phyloP scores from a whole-genome alignment of 1,140 invertebrate genomes.

The Akabosia matsudoensis region DNA sequence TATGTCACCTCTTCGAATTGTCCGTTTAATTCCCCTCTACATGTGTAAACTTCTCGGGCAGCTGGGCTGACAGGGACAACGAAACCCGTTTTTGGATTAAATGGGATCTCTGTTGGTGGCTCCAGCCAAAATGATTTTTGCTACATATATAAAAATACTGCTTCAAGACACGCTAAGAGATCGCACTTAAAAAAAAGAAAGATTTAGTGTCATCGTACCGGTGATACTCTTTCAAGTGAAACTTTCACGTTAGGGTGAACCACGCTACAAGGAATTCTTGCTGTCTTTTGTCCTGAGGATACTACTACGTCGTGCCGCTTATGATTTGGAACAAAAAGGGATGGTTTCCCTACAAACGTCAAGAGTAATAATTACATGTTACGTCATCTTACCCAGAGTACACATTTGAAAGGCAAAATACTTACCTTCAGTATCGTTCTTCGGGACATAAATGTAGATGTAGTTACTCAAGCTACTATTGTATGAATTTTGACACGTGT shows the following conservation, averaged over 20 bases:
- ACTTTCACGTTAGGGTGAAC: slow-evolving; percentile 31
- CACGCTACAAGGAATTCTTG: slow-evolving; percentile 28
- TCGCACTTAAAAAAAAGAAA: too few relatives aligned
- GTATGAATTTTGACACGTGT: slow-evolving; percentile 20
- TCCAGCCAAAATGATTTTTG: slow-evolving; percentile 6
- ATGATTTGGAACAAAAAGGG: background rate
- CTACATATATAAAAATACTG: background rate
- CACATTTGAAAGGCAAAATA: too few relatives aligned
- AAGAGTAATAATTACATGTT: background rate
- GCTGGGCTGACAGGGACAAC: background rate
- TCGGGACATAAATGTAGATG: slow-evolving; percentile 25
- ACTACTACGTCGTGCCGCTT: background rate
- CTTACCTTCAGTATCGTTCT: background rate
- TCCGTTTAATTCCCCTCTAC: background rate
- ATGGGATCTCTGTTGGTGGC: background rate
- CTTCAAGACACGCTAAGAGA: too few relatives aligned
- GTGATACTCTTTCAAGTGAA: slow-evolving; percentile 24
- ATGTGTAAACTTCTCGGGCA: background rate
- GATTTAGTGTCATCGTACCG: slow-evolving; percentile 10
- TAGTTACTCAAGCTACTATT: slow-evolving; percentile 11
- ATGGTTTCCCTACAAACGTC: background rate
- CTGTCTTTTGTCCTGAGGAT: background rate
- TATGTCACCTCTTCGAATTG: background rate
- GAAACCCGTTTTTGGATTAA: background rate
- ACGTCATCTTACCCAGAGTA: too few relatives aligned